Conservation (phyloP, 2,113 vertebrate genomes). For the Rhadina sibilatrix region DNA sequence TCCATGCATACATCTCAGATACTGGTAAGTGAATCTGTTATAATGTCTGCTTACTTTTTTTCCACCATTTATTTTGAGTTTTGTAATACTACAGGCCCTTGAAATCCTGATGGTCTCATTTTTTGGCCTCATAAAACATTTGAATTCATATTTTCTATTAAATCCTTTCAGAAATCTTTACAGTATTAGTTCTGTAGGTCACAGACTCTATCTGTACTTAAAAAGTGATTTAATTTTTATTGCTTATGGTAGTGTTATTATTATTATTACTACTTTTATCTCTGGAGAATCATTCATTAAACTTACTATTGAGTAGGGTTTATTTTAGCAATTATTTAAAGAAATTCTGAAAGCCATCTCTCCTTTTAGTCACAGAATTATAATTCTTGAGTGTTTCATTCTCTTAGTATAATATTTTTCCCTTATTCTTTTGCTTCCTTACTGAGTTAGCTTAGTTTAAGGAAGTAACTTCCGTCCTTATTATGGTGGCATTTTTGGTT, state of each 20-base stretch:
- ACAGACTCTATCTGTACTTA: neutral
- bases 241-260: neutral
- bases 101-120: neutral
- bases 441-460: neutral
- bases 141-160: neutral
- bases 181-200: neutral
- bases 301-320: neutral
- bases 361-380: neutral
- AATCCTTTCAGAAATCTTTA: neutral
- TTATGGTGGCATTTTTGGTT: neutral
- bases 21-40: conserved; percentile 81
- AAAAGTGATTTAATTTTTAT: neutral
- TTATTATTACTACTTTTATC: neutral
- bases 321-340: neutral
- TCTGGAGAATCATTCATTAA: neutral
- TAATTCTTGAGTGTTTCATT: neutral
- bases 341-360: neutral
- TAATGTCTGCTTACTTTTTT: neutral
- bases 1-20: conserved; percentile 96
- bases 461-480: neutral
- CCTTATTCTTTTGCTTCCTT: neutral
- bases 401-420: neutral
- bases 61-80: neutral
- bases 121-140: neutral
- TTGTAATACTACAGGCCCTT: neutral